Conservation (phyloP, 2,888 invertebrate genomes). For the Drosophila ezoana region DNA sequence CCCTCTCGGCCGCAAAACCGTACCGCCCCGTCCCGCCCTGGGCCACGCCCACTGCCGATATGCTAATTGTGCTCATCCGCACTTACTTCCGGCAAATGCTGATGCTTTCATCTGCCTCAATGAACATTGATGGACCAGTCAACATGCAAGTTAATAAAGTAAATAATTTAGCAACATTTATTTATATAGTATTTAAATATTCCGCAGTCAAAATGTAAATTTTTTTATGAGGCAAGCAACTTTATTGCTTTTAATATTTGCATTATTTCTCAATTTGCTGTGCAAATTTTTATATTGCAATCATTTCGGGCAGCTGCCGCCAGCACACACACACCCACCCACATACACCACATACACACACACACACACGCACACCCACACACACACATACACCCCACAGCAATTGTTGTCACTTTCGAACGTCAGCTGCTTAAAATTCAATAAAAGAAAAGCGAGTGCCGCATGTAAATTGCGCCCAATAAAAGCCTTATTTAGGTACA, state of each 20-base stretch:
- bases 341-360: constrained; percentile 5
- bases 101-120: constrained; percentile 28
- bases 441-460: constrained; percentile 65
- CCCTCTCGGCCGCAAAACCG: not conserved
- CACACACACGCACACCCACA: constrained; percentile 4
- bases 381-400: constrained; percentile 19
- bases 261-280: constrained; percentile 78
- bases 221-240: constrained; percentile 29
- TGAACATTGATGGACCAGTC: constrained; percentile 49
- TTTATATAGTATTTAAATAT: not conserved
- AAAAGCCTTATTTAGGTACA: constrained; percentile 60
- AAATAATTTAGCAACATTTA: constrained; percentile 37
- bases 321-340: constrained; percentile 4
- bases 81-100: constrained; percentile 54
- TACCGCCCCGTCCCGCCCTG: not conserved
- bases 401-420: constrained; percentile 66
- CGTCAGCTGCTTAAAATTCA: constrained; percentile 78
- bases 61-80: constrained; percentile 72
- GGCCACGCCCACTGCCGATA: constrained; percentile 26
- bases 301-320: constrained; percentile 64
- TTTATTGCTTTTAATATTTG: constrained; percentile 72
- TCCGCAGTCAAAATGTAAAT: constrained; percentile 18
- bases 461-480: constrained; percentile 75
- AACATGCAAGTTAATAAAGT: constrained; percentile 29
- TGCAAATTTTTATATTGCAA: constrained; percentile 65